Base-by-base conservation (phyloP, 2,888 invertebrate genomes). In the Heliconius hortense region DNA sequence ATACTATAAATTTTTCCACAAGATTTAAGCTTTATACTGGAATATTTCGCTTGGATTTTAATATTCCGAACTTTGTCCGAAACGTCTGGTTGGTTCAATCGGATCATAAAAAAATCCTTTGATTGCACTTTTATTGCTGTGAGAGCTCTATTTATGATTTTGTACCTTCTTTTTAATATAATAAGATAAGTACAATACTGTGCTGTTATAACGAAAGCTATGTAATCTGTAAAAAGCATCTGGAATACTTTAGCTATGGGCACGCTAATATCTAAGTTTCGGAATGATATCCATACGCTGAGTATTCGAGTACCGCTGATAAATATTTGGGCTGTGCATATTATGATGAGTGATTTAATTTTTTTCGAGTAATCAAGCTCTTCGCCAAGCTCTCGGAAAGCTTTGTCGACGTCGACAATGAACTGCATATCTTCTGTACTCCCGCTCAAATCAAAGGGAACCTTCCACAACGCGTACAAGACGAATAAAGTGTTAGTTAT, bases 1-100 rank as follows among this genome's bases (percentile, higher is more conserved):
- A 86, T 85, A 59, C 86, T 82, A 75, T 89, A 89, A 13, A 89
- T 84, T 73, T 80, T 86, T 10, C 88, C 87, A 76, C 89, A 90
- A 2, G 80, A 77, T 73, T 83, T 86, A n/a, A 91, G 84, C 81
- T 86, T 90, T 72, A 87, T 84, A 67, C 85, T 84, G 39, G 87
- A 75, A 48, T 82, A 82, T 77, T 82, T 85, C 13, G 90, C 87
- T 81, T 89, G 84, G 8, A 87, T 77, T 66, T 77, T 18, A 76
- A 76, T 21, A 7, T 18, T 48, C 48, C 48, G 48, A 8, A 82
- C 83, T 79, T 84, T 87, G 13, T 81, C 78, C 31, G 78, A 75
- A 43, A 84, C 84, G 10, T 74, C 74, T 1, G 78, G 62, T 69
- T 80, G 78, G 71, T 82, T 85, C 21, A 82, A 82, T 15, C 86